These are phyloP conservation scores for Hymenochirus boettgeri DNA, from an alignment of 2,113 vertebrate genomes.

Conservation along the genomic window DNA sequence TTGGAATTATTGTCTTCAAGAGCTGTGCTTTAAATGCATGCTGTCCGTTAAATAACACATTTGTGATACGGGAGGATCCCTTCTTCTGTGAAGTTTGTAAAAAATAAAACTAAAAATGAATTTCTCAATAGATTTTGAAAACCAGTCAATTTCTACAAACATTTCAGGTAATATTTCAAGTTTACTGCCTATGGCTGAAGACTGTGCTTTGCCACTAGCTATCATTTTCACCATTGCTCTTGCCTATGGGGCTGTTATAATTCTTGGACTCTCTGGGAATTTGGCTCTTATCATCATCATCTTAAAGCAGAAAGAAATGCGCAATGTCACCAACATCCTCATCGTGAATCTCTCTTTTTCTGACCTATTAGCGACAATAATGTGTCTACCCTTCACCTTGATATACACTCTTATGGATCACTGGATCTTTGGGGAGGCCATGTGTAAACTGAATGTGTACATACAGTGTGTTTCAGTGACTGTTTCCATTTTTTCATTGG, in stretches of 20 bases:
- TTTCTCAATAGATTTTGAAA: conserved; percentile 51
- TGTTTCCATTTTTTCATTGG: conserved; percentile 79
- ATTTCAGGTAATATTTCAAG: conserved; percentile 43
- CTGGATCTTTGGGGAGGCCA: conserved; percentile 79
- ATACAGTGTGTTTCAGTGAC: conserved; percentile 80
- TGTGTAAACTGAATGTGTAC: conserved; percentile 81
- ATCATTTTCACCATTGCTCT: conserved; percentile 74
- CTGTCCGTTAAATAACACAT: neutral
- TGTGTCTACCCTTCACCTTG: conserved; percentile 83
- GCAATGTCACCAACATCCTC: conserved; percentile 82
- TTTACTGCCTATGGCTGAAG: conserved; percentile 58
- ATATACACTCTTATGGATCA: conserved; percentile 86
- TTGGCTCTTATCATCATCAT: conserved; percentile 77
- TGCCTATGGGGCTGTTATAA: conserved; percentile 75
- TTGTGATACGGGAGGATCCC: neutral
- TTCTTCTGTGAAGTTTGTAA: neutral
- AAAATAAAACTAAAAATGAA: conserved; percentile 53
- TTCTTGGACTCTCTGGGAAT: conserved; percentile 78
- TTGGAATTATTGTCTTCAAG: too few species aligned
- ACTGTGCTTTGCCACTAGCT: conserved; percentile 65
- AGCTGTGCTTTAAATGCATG: too few species aligned
- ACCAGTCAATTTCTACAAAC: conserved; percentile 49
- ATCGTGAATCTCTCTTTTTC: conserved; percentile 85
- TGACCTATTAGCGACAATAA: conserved; percentile 74
- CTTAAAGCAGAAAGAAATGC: conserved; percentile 78